Evolutionary conservation across 1,140 invertebrate genomes (phyloP), one percentile per base, ranked within the genome.

Genomic region (Pseudomyrmex pallidus): DNA sequence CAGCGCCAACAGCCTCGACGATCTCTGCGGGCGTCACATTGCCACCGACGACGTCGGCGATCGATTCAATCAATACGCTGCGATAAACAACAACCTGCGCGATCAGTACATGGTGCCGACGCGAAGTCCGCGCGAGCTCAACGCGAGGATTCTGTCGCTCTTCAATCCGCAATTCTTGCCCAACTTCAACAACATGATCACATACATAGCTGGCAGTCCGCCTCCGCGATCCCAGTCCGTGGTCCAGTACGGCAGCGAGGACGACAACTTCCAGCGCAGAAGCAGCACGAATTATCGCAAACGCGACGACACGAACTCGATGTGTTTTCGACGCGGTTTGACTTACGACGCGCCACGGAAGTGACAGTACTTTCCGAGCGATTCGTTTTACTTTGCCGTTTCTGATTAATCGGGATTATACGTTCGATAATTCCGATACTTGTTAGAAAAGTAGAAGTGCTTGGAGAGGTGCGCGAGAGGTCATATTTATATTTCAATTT

Each of bases 161-260:
- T 94, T 93, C 67, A 92, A 92, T 70, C 93, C 93, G 0, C 93
- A 94, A 72, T 94, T 93, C 77, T 85, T 94, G 77, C 93, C 93
- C 15, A 93, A 93, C 73, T 93, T 93, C 70, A 93, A 92, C 83
- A 93, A 94, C 67, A 91, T 93, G 91, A 87, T 94, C 63, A 92
- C 90, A 85, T 90, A 91, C 62, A 89, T 93, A 25, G 90, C 89
- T 10, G 90, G 90, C 9, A 89, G 86, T 35, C 87, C 76, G 72
- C 88, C 87, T 61, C 88, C 74, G 15, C 90, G 85, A 22, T 90
- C 86, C 5, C 67, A 87, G n/a, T 89, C 87, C 12, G 73, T 89
- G 61, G 85, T 85, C 82, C 86, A 91, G 46, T 77, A 77, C 25
- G 25, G 20, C 44, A 64, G 66, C 46, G 80, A 83, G 15, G 63